Evolutionary conservation across 2,797 vertebrate species (phyloP), one percentile per base, ranked within the genome.

Genomic region (Poecilia velifera): DNA sequence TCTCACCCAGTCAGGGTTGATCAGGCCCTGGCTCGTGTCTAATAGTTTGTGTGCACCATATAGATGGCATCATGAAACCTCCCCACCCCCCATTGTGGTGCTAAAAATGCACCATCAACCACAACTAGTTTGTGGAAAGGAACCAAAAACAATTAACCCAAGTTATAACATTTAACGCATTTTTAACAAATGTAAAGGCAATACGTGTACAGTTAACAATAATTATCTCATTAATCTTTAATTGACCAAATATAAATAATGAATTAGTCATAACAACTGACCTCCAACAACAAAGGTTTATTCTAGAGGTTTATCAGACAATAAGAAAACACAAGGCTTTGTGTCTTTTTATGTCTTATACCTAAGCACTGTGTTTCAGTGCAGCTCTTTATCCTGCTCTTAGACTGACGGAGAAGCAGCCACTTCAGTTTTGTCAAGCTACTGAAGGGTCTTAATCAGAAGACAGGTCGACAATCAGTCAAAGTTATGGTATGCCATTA

Each of bases 401-500:
- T 39, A 43, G 45, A 4, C 73, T 66, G 34, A 57, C 75, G 74
- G 76, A 39, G 57, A 71, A 75, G 64, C 59, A 41, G 53, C n/a
- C 16, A 16, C 51, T 53, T 72, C 66, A 64, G 53, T 41, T 82
- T 59, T 28, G 8, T 59, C 73, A 70, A 86, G 79, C 70, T 25
- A 79, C 82, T 72, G 57, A 78, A 77, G 76, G 74, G n/a, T 80
- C 73, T 79, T 71, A 77, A 39, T 79, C 62, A 82, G 66, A 80
- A 76, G 66, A 36, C 25, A 34, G 46, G 49, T 28, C 81, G 66
- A 81, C 47, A 46, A 22, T 70, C 72, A 74, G 28, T 76, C 51
- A 53, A 53, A 57, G 78, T 78, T 82, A 77, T 73, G 80, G 75
- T 82, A 49, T 41, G 77, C 47, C 16, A 62, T 83, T 39, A 76